Percentiles rank a stretch among this genome's conserved stretches.
phyloP scores from a whole-genome alignment of 1,140 invertebrate species.

The Drosophila mauritiana region DNA sequence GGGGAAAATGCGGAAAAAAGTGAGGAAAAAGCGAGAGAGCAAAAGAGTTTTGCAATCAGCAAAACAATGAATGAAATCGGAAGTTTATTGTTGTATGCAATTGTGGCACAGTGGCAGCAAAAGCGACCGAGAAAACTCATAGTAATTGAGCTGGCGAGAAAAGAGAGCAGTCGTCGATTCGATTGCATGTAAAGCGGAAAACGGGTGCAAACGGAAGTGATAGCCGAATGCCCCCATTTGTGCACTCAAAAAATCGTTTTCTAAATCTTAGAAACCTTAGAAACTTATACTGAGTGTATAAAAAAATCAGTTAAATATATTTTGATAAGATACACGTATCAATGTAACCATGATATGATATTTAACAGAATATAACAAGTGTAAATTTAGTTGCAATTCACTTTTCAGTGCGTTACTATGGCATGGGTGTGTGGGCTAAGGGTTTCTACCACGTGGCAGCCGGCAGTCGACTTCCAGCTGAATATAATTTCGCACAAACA shows the following conservation, averaged over 20 bases:
- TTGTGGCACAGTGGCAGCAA: constrained; percentile 29
- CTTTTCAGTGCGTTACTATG: constrained; percentile 7
- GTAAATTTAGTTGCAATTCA: neutral
- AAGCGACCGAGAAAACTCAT: constrained; percentile 33
- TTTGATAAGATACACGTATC: too few relatives aligned
- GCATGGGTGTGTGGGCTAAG: neutral
- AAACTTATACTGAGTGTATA: neutral
- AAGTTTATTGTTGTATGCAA: constrained; percentile 72
- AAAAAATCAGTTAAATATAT: too few relatives aligned
- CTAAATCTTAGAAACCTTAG: neutral
- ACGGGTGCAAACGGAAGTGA: constrained; percentile 62
- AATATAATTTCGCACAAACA: constrained; percentile 61
- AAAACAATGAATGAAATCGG: constrained; percentile 73
- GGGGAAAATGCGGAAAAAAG: constrained; percentile 7
- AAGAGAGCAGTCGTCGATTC: constrained; percentile 24
- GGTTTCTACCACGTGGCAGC: constrained; percentile 33
- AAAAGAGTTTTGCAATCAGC: constrained; percentile 62
- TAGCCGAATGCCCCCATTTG: constrained; percentile 41
- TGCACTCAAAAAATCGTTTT: constrained; percentile 6
- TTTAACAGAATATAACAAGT: neutral
- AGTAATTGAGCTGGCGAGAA: constrained; percentile 46
- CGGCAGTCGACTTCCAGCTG: constrained; percentile 31
- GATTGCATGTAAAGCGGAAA: constrained; percentile 63
- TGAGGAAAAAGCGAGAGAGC: constrained; percentile 14
- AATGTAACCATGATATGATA: too few relatives aligned